phyloP scores from a whole-genome alignment of 92 coral and sea anemone species.

The Heliopora coerulea region DNA sequence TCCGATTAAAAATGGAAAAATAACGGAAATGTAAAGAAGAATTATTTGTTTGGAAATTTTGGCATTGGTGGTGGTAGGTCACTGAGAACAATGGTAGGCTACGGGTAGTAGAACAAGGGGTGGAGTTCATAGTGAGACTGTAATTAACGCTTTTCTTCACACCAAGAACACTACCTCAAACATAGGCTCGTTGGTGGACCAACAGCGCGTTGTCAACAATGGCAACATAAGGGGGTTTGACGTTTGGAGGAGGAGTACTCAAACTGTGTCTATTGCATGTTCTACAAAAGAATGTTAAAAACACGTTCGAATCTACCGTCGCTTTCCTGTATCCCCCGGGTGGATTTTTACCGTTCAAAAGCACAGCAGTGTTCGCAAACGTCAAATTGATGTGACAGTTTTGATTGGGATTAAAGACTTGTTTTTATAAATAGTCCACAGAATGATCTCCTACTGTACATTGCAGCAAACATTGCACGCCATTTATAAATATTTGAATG shows the following conservation, averaged over 20 bases:
- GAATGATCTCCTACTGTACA: conserved; percentile 9
- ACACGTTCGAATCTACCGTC: neutral
- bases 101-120: conserved; percentile 3
- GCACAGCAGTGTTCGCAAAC: neutral
- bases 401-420: neutral
- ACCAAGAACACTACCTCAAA: conserved; percentile 18
- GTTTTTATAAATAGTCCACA: conserved; percentile 19
- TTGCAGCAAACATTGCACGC: conserved; percentile 21
- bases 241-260: conserved; percentile 17
- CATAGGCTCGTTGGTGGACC: conserved; percentile 32
- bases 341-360: neutral
- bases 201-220: conserved; percentile 28
- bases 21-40: conserved; percentile 4
- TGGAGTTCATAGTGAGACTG: conserved; percentile 14
- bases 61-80: conserved; percentile 23
- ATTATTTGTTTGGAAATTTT: conserved; percentile 35
- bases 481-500: neutral
- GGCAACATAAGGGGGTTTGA: conserved; percentile 17
- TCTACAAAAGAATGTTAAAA: conserved; percentile 4
- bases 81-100: conserved; percentile 9
- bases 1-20: too few relatives aligned
- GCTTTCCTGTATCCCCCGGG: neutral
- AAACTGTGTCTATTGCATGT: neutral
- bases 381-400: neutral
- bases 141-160: conserved; percentile 34